Conservation (phyloP, 2,797 vertebrate genomes). For the Glossophaga mutica region DNA sequence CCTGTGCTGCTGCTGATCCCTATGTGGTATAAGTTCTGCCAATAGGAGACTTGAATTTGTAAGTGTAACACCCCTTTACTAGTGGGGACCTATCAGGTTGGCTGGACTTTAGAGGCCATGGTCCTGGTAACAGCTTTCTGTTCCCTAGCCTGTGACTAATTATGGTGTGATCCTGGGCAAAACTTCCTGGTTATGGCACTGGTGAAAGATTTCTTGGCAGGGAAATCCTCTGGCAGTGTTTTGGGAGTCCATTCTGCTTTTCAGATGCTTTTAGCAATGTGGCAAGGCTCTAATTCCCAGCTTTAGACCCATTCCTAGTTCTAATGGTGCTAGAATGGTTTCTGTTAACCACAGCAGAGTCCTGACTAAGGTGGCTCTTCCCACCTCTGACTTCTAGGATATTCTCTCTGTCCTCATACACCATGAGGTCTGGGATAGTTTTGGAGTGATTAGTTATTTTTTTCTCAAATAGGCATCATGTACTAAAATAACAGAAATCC, state of each 20-base stretch:
- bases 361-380: neutral
- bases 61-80: neutral
- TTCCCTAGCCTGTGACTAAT: neutral
- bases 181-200: neutral
- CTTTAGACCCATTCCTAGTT: neutral
- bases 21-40: neutral
- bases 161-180: neutral
- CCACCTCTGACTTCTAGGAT: neutral
- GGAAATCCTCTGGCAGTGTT: neutral
- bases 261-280: neutral
- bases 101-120: neutral
- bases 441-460: neutral
- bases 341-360: neutral
- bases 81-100: neutral
- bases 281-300: neutral
- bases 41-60: neutral
- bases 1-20: neutral
- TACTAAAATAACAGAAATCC: conserved; percentile 9
- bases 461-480: neutral
- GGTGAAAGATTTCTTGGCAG: neutral
- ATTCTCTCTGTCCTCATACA: neutral
- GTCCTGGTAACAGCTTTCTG: neutral
- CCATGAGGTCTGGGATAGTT: neutral
- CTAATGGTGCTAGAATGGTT: neutral
- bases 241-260: neutral